Conservation (phyloP, 2,888 invertebrate species). For the Oxyscelio sp. region DNA sequence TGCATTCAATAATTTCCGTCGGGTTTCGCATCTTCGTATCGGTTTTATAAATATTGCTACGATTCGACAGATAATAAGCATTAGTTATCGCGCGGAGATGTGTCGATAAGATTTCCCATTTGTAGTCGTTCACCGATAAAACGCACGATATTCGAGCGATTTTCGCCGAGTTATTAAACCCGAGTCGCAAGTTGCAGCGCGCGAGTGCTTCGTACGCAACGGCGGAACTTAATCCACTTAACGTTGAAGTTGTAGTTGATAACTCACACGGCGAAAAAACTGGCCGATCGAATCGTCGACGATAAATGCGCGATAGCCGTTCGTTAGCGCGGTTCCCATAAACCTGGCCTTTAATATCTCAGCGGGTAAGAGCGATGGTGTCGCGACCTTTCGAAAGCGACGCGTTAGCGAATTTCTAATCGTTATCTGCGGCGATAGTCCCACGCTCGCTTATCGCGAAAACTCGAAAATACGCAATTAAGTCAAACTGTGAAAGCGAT, state of each 20-base stretch:
- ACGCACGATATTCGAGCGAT: not conserved
- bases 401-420: constrained; percentile 75
- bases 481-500: too few relatives aligned
- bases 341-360: constrained; percentile 70
- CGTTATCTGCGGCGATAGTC: constrained; percentile 48
- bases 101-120: constrained; percentile 4
- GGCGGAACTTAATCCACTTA: constrained; percentile 31
- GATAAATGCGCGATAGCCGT: constrained; percentile 50
- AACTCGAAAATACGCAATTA: too few relatives aligned
- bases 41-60: not conserved
- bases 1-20: too few relatives aligned
- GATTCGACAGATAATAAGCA: constrained; percentile 15
- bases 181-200: not conserved
- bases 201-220: constrained; percentile 30
- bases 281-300: constrained; percentile 41
- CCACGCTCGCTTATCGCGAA: constrained; percentile 66
- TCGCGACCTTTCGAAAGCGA: constrained; percentile 77
- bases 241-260: constrained; percentile 13
- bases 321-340: constrained; percentile 75
- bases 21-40: not conserved
- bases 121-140: not conserved
- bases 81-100: constrained; percentile 17
- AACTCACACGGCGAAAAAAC: constrained; percentile 20
- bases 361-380: constrained; percentile 53
- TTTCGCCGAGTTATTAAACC: constrained; percentile 32